Conservation (phyloP, 2,113 vertebrate species). For the Bothrops jararaca region DNA sequence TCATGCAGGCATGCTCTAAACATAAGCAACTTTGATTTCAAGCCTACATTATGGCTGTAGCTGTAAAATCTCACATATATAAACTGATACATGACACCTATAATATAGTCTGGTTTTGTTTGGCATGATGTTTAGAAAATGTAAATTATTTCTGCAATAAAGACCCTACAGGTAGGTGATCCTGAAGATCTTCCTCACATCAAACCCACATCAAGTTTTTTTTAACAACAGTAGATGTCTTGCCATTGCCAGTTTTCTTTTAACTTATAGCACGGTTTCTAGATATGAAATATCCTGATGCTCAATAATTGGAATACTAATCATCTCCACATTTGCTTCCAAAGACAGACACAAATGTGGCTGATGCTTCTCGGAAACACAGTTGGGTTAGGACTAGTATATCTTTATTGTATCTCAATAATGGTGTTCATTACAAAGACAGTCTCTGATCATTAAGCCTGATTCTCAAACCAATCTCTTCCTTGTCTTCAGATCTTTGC, state of each 20-base stretch:
- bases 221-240: background rate
- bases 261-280: background rate
- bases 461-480: background rate
- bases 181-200: background rate
- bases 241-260: background rate
- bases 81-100: background rate
- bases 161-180: background rate
- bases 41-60: background rate
- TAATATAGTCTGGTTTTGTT: background rate
- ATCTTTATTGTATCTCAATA: background rate
- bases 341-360: background rate
- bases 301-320: background rate
- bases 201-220: background rate
- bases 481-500: background rate
- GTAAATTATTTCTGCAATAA: background rate
- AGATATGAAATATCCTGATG: background rate
- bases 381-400: background rate
- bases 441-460: background rate
- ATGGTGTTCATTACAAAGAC: background rate
- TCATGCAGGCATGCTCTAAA: background rate
- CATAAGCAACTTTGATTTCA: background rate
- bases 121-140: background rate
- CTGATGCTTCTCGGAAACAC: background rate
- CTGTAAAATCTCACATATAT: background rate
- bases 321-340: background rate